These are phyloP conservation scores for Psittacula cyanocephala DNA, from an alignment of 2,113 vertebrate species.

Conservation along the genomic window DNA sequence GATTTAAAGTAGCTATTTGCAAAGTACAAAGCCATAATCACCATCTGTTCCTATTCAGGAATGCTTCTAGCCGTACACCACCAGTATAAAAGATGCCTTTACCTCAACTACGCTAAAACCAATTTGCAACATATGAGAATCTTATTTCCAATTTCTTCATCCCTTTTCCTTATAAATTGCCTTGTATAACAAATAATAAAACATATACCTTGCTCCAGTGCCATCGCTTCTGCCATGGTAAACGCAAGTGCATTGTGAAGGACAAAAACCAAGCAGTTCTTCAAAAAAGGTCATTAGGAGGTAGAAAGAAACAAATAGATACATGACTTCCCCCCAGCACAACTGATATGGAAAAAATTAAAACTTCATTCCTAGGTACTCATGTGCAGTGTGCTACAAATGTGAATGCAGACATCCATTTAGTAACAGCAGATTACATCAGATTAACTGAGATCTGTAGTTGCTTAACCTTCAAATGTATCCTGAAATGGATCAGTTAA, in stretches of 20 bases:
- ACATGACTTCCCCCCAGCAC: constrained; percentile 75
- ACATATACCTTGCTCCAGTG: constrained; percentile 82
- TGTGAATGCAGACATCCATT: constrained; percentile 56
- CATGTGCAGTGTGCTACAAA: neutral
- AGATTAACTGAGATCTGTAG: constrained; percentile 80
- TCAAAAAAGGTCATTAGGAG: constrained; percentile 75
- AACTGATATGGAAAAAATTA: constrained; percentile 3
- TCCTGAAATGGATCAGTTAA: constrained; percentile 61
- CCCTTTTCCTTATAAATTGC: neutral
- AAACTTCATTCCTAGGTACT: constrained; percentile 48
- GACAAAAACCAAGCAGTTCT: constrained; percentile 79
- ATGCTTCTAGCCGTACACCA: neutral
- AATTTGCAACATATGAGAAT: neutral
- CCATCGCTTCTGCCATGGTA: constrained; percentile 83
- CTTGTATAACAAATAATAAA: neutral
- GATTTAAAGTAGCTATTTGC: neutral
- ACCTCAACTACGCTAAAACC: neutral
- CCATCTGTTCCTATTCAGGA: neutral
- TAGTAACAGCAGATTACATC: constrained; percentile 77
- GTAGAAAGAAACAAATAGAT: constrained; percentile 72
- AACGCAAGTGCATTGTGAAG: constrained; percentile 91
- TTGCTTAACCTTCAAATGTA: constrained; percentile 81
- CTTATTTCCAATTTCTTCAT: neutral
- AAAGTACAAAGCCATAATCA: constrained; percentile 1
- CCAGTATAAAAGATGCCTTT: neutral